Conservation (phyloP, 2,888 invertebrate genomes). For the Acanthosepion pharaonis region DNA sequence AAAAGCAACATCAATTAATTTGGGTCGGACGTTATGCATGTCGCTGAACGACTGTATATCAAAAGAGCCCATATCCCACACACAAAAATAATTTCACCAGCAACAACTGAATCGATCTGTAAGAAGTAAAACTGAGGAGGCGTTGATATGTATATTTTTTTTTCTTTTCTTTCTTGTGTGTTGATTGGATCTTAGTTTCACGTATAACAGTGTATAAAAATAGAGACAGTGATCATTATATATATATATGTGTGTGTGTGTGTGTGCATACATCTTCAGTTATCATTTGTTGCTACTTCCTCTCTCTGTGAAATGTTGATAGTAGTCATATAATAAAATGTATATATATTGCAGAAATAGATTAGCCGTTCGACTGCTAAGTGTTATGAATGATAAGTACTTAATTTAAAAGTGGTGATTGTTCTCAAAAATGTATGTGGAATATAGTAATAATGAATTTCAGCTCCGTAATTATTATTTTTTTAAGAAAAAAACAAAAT, state of each 20-base stretch:
- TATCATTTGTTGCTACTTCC: too few species aligned
- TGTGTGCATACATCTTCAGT: background rate
- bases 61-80: background rate
- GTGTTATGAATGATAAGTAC: background rate
- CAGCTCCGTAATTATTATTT: too few species aligned
- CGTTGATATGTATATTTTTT: background rate
- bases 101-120: background rate
- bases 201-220: background rate
- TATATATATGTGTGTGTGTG: background rate
- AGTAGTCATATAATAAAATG: too few species aligned
- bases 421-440: background rate
- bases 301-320: background rate
- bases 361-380: too few species aligned
- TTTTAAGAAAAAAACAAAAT: background rate
- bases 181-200: background rate
- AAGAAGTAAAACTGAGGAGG: background rate
- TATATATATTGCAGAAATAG: too few species aligned
- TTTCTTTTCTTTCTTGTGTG: background rate
- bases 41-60: background rate
- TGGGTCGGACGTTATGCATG: background rate
- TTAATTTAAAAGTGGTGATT: background rate
- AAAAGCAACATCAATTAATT: background rate
- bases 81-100: slow-evolving; percentile 1
- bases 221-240: too few species aligned
- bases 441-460: too few species aligned